Conservation (phyloP, 2,888 invertebrate species). For the Hirtodrosophila trivittata region DNA sequence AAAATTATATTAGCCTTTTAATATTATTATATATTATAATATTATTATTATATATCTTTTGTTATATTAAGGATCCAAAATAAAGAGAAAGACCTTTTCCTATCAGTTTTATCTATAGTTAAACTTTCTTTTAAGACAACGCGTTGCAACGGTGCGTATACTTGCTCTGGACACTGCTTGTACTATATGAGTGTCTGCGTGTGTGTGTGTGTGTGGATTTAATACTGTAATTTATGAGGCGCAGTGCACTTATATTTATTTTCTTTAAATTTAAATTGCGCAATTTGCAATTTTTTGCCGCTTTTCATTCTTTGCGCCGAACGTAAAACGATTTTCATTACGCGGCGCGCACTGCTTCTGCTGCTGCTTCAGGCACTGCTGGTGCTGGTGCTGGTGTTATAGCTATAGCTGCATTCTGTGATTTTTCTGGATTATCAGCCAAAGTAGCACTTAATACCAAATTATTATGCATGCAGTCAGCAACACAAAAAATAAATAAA, state of each 20-base stretch:
- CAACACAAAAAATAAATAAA: slow-evolving; percentile 33
- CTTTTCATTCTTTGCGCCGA: slow-evolving; percentile 7
- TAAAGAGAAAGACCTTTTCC: too few relatives aligned
- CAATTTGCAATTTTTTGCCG: slow-evolving; percentile 33
- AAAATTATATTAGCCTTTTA: too few relatives aligned
- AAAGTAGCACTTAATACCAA: slow-evolving; percentile 69
- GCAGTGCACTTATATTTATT: slow-evolving; percentile 19
- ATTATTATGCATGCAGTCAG: slow-evolving; percentile 75
- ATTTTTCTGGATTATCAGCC: slow-evolving; percentile 67
- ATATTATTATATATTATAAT: too few relatives aligned
- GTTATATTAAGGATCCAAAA: too few relatives aligned
- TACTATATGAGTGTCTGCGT: slow-evolving; percentile 16
- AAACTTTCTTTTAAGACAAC: slow-evolving; percentile 11
- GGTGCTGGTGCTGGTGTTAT: slow-evolving; percentile 1
- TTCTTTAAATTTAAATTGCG: slow-evolving; percentile 20
- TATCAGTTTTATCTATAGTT: too few relatives aligned
- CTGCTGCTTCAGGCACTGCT: neutral
- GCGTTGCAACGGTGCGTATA: slow-evolving; percentile 53
- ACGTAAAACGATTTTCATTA: slow-evolving; percentile 52
- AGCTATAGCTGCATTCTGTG: slow-evolving; percentile 42
- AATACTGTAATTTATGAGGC: slow-evolving; percentile 41
- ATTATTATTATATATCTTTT: too few relatives aligned
- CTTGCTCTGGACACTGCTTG: slow-evolving; percentile 16
- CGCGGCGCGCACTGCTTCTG: neutral
- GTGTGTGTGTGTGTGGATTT: slow-evolving; percentile 35